Base-by-base conservation (phyloP, 1,140 invertebrate genomes). In the Brachionus plicatilis region DNA sequence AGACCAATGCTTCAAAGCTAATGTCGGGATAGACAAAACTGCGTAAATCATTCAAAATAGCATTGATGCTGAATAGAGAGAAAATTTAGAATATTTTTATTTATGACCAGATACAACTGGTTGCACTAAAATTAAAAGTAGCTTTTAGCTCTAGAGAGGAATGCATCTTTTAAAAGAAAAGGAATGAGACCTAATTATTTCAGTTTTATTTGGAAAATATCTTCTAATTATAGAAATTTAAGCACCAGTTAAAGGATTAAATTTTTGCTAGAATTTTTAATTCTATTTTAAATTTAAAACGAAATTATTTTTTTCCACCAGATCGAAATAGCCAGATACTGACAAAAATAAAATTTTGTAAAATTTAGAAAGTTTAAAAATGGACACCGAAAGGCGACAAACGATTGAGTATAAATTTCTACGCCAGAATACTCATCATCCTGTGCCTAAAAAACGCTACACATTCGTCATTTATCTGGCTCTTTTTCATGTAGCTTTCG, bases 401-500 rank as follows among this genome's bases (percentile, higher is more conserved):
- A 82, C 79, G 14, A 82, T 82, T 41, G 79, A 82, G 60, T 82
- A 82, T 47, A 82, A 82, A 68, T 82, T 82, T 68, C 41, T 82
- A 11, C 79, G 79, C 6, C 79, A 82, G 41, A 82, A 82, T 45
- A 82, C 65, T 33, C 65, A 82, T 68, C 79, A 82, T 65, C 20
- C 53, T 43, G 65, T 82, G 65, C 79, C 79, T 24, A 82, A 65
- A 82, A 82, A 33, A 29, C 20, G 79, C 20, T 82, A 29, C 33
- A 43, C 79, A 47, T 82, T 82, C 53, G 37, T 29, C 60, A 68
- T 68, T 12, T 68, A 43, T 41, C 33, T 82, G 20, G 37, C 33
- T 47, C 20, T 82, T 24, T 82, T 82, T 65, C 79, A 82, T 45
- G 37, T 82, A 12, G 20, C 53, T 12, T 82, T 82, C 33, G 27